Evolutionary conservation across 1,140 invertebrate species (phyloP), one percentile per base, ranked within the genome.

Genomic region (Neodiprion pinetum): DNA sequence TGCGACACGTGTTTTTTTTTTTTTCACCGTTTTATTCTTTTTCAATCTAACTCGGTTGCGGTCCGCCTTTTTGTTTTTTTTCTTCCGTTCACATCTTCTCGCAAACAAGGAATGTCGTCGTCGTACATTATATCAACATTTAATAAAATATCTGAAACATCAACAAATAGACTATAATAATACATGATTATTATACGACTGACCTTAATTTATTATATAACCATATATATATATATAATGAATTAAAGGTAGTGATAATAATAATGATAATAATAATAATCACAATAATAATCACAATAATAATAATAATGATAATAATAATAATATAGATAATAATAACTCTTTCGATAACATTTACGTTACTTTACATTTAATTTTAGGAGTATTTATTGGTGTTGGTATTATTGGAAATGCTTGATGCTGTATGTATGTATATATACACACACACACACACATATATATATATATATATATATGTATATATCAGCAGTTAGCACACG

Each of bases 141-240:
- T 87, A 86, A 87, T 87, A 87, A 87, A 87, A 84, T 87, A 87
- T 87, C 84, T 86, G 85, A 87, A 87, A 87, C 85, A 86, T 86
- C 85, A 87, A 87, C 86, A 86, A 87, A 87, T 85, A 84, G 83
- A 84, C 82, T 87, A 85, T 86, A 40, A 40, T 40, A 40, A 40
- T 40, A 40, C 0, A 85, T 84, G 83, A 85, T 82, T 83, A 83
- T 84, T 83, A 84, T 82, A 83, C 80, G 81, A 82, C 82, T 86
- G 82, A 70, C 79, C 78, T 84, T 83, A 77, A 75, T 84, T 74
- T 79, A 81, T 74, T 61, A 61, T 61, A 17, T 61, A 61, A 61
- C n/a, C n/a, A 11, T n/a, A 1, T 61, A 61, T 61, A 61, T 61
- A 17, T 61, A 61, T 61, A 17, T 61, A 61, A 61, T 40, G 2